Conservation (phyloP, 2,888 invertebrate species). For the Tachina grossa region DNA sequence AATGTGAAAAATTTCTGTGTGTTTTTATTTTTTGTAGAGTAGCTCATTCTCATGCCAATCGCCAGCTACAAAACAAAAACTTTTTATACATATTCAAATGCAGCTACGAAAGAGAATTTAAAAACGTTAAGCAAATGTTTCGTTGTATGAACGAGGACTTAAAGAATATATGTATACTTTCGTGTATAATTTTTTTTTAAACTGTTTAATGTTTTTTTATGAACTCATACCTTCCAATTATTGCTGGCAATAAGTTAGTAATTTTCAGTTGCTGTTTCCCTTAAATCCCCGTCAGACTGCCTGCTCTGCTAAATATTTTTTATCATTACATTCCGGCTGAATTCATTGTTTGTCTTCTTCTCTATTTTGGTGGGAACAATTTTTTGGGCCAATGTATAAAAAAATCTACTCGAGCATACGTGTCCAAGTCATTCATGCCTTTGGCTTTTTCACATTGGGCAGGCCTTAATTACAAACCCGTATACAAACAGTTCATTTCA, state of each 20-base stretch:
- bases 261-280: constrained; percentile 29
- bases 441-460: constrained; percentile 32
- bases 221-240: background rate
- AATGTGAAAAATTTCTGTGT: no score
- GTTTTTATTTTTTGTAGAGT: no score
- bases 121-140: no score
- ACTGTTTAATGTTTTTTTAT: background rate
- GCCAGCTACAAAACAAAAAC: no score
- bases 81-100: no score
- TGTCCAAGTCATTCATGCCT: background rate
- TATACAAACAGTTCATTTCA: constrained; percentile 41
- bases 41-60: no score
- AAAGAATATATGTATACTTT: no score
- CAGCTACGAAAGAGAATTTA: no score
- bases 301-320: constrained; percentile 9
- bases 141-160: no score
- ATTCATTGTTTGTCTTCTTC: background rate
- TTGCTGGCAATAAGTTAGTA: constrained; percentile 1
- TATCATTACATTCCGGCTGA: constrained; percentile 10
- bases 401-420: background rate
- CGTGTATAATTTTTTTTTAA: no score
- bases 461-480: constrained; percentile 45
- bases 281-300: constrained; percentile 20
- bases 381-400: background rate
- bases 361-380: background rate